Base-by-base conservation (phyloP, 2,797 vertebrate genomes). In the Leucoraja ocellata region DNA sequence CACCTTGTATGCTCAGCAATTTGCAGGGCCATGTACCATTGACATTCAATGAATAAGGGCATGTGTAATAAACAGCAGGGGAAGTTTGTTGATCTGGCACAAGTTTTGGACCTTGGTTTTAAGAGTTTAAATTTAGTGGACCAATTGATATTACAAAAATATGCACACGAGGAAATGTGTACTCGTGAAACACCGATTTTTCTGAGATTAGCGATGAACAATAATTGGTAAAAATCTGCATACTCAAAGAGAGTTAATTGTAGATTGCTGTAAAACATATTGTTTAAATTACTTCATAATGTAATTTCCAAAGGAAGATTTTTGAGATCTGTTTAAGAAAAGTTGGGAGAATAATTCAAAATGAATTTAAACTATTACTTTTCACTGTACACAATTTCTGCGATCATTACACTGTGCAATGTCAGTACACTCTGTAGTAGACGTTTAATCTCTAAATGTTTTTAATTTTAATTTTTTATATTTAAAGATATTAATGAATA, bases 401-500 rank as follows among this genome's bases (percentile, higher is more conserved):
- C 10, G n/a, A 28, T 88, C 18, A 65, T 88, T 18, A 18, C 58
- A 86, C 28, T 25, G 1, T 23, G 32, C 68, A 54, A 2, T 54
- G 68, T 28, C 23, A 23, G 18, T 74, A 74, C 6, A 23, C 28
- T 21, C 18, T 92, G 25, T 8, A 7, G 28, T 76, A 28, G 39
- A 73, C 76, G 54, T 74, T 54, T 1, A 91, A 73, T 91, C 65
- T 46, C 28, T 46, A 54, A 5, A 28, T 91, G 68, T 23, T 36
- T 74, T 74, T 74, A 80, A 80, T 4, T 91, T 91, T 91, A 71
- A 74, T 92, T 92, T 39, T 46, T 71, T 71, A 76, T 54, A 74
- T 18, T 46, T 74, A 5, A 92, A 11, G 25, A 68, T 36, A 73
- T 73, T 39, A 16, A 54, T 71, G 28, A 88, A 46, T 58, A 68